Evolutionary conservation across 2,888 invertebrate genomes (phyloP).

Genomic region (Hydraecia micacea): DNA sequence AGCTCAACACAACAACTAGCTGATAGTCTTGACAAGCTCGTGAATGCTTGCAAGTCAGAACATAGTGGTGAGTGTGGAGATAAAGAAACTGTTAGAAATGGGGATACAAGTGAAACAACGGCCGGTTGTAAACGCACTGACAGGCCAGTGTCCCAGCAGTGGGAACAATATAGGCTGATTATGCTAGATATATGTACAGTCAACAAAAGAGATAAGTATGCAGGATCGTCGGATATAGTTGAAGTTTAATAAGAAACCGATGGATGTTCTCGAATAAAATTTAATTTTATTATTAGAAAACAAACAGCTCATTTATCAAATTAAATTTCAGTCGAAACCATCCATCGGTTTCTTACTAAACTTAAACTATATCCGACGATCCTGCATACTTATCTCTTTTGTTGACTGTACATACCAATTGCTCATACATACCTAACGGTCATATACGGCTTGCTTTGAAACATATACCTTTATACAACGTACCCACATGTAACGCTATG

Average conservation of each 20-base stretch:
- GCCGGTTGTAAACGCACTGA: no score
- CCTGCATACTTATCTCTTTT: no score
- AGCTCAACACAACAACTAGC: conserved; percentile 49
- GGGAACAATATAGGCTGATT: not conserved
- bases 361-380: no score
- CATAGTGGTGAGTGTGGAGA: conserved; percentile 24
- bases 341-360: no score
- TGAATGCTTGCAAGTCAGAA: conserved; percentile 52
- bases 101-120: not conserved
- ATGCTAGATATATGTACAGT: no score
- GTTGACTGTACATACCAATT: not conserved
- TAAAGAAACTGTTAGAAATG: not conserved
- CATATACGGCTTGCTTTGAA: not conserved
- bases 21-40: conserved; percentile 62
- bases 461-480: not conserved
- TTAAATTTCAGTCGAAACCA: no score
- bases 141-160: not conserved
- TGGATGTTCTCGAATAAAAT: no score
- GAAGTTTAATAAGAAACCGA: no score
- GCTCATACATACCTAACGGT: not conserved
- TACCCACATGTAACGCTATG: not conserved
- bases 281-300: no score
- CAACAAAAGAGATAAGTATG: no score
- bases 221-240: no score
- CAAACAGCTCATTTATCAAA: no score